These are phyloP conservation scores for Sparidentex hasta DNA, from an alignment of 2,797 vertebrate species.

Conservation along the genomic window DNA sequence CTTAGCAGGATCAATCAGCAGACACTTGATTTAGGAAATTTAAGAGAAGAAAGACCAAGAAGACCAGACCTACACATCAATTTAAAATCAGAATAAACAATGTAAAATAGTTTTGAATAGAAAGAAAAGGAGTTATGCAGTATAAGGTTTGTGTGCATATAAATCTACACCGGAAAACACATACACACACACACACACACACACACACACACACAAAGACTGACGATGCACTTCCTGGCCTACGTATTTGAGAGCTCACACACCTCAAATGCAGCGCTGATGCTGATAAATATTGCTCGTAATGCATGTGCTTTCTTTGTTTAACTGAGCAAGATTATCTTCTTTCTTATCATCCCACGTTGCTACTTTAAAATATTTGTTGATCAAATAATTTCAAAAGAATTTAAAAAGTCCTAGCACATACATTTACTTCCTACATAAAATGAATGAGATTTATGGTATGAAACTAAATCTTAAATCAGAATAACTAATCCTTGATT, in stretches of 20 bases:
- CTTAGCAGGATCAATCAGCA: background rate
- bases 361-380: background rate
- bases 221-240: constrained; percentile 11
- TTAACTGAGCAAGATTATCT: background rate
- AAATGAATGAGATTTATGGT: constrained; percentile 3
- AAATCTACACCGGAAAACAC: background rate
- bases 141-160: constrained; percentile 11
- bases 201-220: constrained; percentile 18
- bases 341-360: background rate
- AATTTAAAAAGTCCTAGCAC: background rate
- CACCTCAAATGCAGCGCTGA: constrained; percentile 36
- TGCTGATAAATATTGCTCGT: constrained; percentile 27
- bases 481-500: constrained; percentile 20
- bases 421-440: constrained; percentile 1
- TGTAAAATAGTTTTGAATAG: background rate
- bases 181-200: constrained; percentile 9
- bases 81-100: constrained; percentile 23
- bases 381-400: background rate
- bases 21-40: background rate
- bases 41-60: background rate
- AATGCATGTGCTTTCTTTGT: constrained; percentile 27
- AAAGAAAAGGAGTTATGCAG: constrained; percentile 5
- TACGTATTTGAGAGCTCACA: constrained; percentile 19
- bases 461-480: background rate
- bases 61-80: background rate